phyloP scores from a whole-genome alignment of 2,888 invertebrate species.

The Gerris lacustris region DNA sequence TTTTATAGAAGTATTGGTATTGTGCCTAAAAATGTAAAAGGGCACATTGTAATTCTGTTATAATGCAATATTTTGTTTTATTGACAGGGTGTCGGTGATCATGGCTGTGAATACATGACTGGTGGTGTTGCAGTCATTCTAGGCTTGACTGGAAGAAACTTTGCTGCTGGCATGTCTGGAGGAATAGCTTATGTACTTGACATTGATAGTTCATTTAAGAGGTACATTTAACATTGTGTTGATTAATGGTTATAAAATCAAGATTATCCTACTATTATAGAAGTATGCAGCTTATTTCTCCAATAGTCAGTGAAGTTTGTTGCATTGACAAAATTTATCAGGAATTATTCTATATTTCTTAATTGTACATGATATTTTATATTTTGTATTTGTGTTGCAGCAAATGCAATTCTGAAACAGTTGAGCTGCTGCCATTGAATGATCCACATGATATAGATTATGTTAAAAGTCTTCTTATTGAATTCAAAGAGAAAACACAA shows the following conservation, averaged over 20 bases:
- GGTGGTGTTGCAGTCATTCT: constrained; percentile 83
- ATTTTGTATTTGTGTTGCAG: constrained; percentile 36
- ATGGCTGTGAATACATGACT: constrained; percentile 99
- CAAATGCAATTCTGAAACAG: constrained; percentile 89
- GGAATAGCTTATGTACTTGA: constrained; percentile 88
- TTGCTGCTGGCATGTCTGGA: constrained; percentile 98
- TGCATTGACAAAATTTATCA: no score
- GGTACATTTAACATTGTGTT: constrained; percentile 34
- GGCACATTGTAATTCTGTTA: no score
- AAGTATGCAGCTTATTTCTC: no score
- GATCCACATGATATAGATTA: constrained; percentile 60
- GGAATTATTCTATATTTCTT: no score
- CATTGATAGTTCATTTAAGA: constrained; percentile 66
- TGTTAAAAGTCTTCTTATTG: constrained; percentile 63
- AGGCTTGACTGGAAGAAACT: constrained; percentile 91
- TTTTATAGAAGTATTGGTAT: not conserved
- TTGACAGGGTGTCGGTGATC: constrained; percentile 81
- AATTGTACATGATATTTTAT: not conserved
- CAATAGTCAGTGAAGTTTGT: no score
- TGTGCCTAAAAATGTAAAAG: no score
- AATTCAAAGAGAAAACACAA: constrained; percentile 79
- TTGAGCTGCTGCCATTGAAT: constrained; percentile 77
- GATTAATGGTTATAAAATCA: not conserved
- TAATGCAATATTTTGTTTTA: no score
- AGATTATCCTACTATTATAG: no score